phyloP scores from a whole-genome alignment of 1,140 invertebrate genomes.

The Orchesella cincta region DNA sequence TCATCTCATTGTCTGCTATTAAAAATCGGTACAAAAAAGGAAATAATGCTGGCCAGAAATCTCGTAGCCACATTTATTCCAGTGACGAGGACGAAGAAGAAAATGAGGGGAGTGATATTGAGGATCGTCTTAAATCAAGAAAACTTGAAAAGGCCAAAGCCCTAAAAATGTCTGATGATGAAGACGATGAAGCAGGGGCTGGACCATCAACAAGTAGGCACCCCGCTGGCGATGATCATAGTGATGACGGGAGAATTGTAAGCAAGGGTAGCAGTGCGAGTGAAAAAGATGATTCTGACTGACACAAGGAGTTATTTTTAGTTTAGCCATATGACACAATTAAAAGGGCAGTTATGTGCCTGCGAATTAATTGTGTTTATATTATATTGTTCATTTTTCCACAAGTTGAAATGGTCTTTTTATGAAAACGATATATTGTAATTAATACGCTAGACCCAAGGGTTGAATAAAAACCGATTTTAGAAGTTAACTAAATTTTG shows the following conservation, averaged over 20 bases:
- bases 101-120: constrained; percentile 43
- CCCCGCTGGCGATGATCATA: constrained; percentile 15
- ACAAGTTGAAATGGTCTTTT: too few relatives aligned
- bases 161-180: constrained; percentile 69
- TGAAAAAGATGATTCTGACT: constrained; percentile 36
- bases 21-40: constrained; percentile 90
- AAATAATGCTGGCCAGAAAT: constrained; percentile 56
- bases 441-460: too few relatives aligned
- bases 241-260: constrained; percentile 38
- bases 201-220: constrained; percentile 27
- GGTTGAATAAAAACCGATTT: too few relatives aligned
- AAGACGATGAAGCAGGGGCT: constrained; percentile 53
- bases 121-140: constrained; percentile 52
- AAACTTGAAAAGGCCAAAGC: constrained; percentile 59
- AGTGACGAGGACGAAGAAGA: constrained; percentile 82
- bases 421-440: too few relatives aligned
- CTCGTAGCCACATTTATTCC: constrained; percentile 73
- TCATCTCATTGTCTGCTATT: constrained; percentile 87
- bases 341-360: too few relatives aligned
- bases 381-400: too few relatives aligned
- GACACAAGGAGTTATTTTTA: too few relatives aligned
- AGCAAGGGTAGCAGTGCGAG: constrained; percentile 30
- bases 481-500: too few relatives aligned
- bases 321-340: too few relatives aligned
- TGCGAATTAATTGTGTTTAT: too few relatives aligned